A percentile compares a stretch with the other conserved stretches of the same genome.
phyloP scores from a whole-genome alignment of 2,113 vertebrate genomes.

The Seriola aureovittata region DNA sequence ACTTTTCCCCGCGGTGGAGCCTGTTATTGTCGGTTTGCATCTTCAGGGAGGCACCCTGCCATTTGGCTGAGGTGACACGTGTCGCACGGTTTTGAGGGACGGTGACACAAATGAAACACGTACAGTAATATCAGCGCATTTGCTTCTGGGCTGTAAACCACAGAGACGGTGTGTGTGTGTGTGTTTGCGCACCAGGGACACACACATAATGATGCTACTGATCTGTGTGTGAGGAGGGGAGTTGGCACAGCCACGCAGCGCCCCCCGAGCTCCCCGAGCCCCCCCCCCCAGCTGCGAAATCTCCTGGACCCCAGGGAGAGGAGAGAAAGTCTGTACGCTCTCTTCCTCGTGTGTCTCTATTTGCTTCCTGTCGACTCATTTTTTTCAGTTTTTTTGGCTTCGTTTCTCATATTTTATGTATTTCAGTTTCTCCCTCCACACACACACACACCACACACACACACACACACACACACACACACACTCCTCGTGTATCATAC shows the following conservation, averaged over 20 bases:
- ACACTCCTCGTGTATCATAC: not conserved
- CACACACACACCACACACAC: not conserved
- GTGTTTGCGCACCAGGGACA: not conserved
- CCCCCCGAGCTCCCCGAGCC: not conserved
- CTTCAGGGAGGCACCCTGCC: conserved; percentile 29
- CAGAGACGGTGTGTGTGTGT: not conserved
- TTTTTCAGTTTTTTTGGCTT: not conserved
- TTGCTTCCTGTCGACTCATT: not conserved
- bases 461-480: not conserved
- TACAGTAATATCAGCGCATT: not conserved
- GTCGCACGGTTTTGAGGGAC: conserved; percentile 31
- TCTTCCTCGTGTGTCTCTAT: not conserved
- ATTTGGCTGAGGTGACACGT: conserved; percentile 50
- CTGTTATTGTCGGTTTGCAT: conserved; percentile 47
- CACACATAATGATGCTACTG: conserved; percentile 31
- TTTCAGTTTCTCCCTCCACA: not conserved
- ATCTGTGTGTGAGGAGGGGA: conserved; percentile 24
- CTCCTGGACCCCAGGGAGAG: conserved; percentile 39
- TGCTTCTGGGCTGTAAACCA: conserved; percentile 36
- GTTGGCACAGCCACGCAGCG: not conserved
- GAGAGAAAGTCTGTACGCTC: conserved; percentile 25
- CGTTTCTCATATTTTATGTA: not conserved
- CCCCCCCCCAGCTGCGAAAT: conserved; percentile 49
- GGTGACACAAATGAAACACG: conserved; percentile 24
- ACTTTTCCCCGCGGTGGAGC: conserved; percentile 26